Evolutionary conservation across 1,140 invertebrate species (phyloP), one percentile per base, ranked within the genome.

Genomic region (Bradysia coprophila): DNA sequence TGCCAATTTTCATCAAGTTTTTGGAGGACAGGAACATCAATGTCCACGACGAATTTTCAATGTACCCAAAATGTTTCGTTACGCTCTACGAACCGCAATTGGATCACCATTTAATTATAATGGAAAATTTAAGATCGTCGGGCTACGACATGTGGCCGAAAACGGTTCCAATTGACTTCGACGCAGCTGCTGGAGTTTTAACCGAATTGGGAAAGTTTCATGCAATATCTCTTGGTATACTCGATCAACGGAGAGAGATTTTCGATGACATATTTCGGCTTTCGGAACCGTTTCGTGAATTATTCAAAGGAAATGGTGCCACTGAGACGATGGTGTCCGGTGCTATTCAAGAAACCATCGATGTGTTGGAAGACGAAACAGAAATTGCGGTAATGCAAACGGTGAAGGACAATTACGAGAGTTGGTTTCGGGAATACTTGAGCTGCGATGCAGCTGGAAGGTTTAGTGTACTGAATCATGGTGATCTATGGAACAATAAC

Each of bases 131-230:
- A 13, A 51, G 55, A 37, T 32, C 46, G 1, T 21, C 42, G 4
- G 63, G 63, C 1, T 74, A 59, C 45, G 23, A 37, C 10, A 55
- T 74, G 46, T 53, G 60, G 32, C 55, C 71, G 44, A 58, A 66
- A 38, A 57, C 60, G 5, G 45, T 50, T 11, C 51, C 63, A 3
- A 45, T 74, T 3, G 52, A 61, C 5, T 42, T n/a, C n/a, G n/a
- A 58, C 15, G 55, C 64, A 1, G 63, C 69, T 46, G 50, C 67
- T 4, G 51, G 48, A n/a, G 28, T 64, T 3, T 57, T 67, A 0
- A 52, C 73, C 21, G 52, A 60, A 44, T 61, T 73, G 47, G 72
- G 61, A 9, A 63, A 61, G 37, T 59, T 68, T 13, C 73, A 75
- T 53, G 69, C 69, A 1, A 40, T 66, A 0, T 68, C 68, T 0